Evolutionary conservation across 2,113 vertebrate genomes (phyloP).

Genomic region (Myotis yumanensis): DNA sequence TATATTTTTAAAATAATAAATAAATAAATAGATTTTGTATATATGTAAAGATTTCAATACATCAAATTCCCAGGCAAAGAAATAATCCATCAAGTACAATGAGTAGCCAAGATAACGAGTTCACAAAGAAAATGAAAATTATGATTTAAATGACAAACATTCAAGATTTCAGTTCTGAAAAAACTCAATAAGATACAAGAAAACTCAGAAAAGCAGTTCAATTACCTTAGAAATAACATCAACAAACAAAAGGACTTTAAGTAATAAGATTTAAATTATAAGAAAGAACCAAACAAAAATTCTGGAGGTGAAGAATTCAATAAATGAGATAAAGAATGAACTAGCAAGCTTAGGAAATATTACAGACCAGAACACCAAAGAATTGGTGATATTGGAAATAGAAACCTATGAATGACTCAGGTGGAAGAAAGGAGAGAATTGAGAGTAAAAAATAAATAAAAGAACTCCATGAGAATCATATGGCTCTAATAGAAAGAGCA

Average conservation of each 20-base stretch:
- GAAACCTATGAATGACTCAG: not conserved
- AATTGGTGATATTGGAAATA: not conserved
- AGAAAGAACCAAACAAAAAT: not conserved
- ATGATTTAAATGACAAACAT: not conserved
- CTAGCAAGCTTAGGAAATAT: not conserved
- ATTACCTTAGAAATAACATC: not conserved
- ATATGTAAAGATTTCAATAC: not conserved
- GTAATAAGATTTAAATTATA: not conserved
- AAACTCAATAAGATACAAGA: not conserved
- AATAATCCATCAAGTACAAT: not conserved
- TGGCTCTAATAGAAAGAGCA: not conserved
- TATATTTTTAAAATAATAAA: too few relatives aligned
- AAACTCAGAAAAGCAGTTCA: not conserved
- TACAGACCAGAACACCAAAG: not conserved
- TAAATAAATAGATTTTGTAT: not conserved
- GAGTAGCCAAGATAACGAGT: not conserved
- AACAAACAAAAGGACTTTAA: not conserved
- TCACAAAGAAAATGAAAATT: not conserved
- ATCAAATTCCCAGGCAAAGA: not conserved
- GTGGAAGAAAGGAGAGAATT: not conserved
- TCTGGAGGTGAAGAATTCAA: not conserved
- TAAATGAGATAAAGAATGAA: not conserved
- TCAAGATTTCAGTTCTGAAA: not conserved
- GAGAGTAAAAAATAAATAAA: not conserved
- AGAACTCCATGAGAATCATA: not conserved